Evolutionary conservation across 1,140 invertebrate genomes (phyloP), one percentile per base, ranked within the genome.

Genomic region (Sitobion miscanthi): DNA sequence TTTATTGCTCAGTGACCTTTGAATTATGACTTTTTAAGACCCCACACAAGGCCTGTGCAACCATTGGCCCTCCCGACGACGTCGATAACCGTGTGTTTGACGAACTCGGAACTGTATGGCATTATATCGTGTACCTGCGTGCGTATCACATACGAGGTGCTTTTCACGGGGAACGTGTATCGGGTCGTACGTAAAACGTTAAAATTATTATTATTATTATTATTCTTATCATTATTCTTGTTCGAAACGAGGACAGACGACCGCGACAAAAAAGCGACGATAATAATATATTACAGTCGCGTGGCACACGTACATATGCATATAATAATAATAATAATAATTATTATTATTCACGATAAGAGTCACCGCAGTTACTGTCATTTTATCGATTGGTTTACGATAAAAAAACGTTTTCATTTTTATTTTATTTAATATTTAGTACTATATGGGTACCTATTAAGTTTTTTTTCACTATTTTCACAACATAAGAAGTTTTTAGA

Each of bases 1-100:
- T 86, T 86, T 86, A 86, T 86, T 87, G 45, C 45, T 87, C 42
- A 87, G 45, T 49, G 86, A 87, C 86, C 86, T 47, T 87, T 87
- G 86, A 87, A 87, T 87, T 87, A 87, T 49, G 86, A 87, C 86
- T 87, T 87, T 47, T 87, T 87, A 47, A 49, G 86, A 87, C 45
- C 62, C 62, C 21, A 1, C 30, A 77, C 30, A 17, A 77, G 30
- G 62, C 62, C 14, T 14, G n/a, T 42, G 5, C 11, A 69, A 69
- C 62, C 62, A 9, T 83, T 38, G 82, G 82, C 35, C 20, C 82
- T n/a, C 30, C 62, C 35, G 82, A 38, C 82, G n/a, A 77, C 62
- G 30, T n/a, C 62, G 62, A 77, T n/a, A 77, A 77, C 62, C n/a
- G 62, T 77, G 38, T 23, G 82, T 83, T 83, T 23, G 82, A 83